Base-by-base conservation (phyloP, 2,113 vertebrate genomes). In the Rissa tridactyla region DNA sequence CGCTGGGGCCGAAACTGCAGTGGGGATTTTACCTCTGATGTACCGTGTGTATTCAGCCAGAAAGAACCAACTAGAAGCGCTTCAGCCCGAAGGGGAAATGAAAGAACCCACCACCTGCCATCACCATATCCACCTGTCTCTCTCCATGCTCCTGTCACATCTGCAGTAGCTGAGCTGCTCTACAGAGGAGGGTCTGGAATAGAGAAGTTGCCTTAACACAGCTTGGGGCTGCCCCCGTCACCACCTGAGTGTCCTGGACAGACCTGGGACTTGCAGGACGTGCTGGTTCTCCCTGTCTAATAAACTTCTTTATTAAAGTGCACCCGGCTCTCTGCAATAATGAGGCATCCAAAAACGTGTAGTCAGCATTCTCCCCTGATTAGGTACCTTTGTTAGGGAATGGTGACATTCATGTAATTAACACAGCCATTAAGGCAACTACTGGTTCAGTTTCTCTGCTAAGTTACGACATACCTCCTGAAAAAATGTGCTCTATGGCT, bases 1-100 rank as follows among this genome's bases (percentile, higher is more conserved):
- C 3, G 4, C 16, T 10, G 2, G 5, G 36, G 15, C 0, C 69
- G 29, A 58, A n/a, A 8, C 8, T 12, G 32, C 51, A 26, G 32
- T 6, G 17, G 44, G 32, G 26, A 19, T 76, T 76, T 71, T 4
- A 1, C 27, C 32, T 46, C 27, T n/a, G 32, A 4, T 32, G 11
- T 32, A 38, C 10, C 4, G 0, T 3, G 2, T 13, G 29, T 40
- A 2, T 46, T 18, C n/a, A 34, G 32, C 26, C 42, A 82, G 82
- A 47, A 58, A 42, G 19, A 47, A 47, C 3, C 20, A 29, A 1
- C 25, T 14, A 22, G 38, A 42, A 83, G 36, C 52, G 9, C 38
- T 80, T 23, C 42, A 38, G 47, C 13, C 57, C 47, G n/a, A 61
- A n/a, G 15, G 17, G 22, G 62, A 83, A 51, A n/a, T 4, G 11